Evolutionary conservation across 2,797 vertebrate species (phyloP), one percentile per base, ranked within the genome.

Genomic region (Oophaga sylvatica): DNA sequence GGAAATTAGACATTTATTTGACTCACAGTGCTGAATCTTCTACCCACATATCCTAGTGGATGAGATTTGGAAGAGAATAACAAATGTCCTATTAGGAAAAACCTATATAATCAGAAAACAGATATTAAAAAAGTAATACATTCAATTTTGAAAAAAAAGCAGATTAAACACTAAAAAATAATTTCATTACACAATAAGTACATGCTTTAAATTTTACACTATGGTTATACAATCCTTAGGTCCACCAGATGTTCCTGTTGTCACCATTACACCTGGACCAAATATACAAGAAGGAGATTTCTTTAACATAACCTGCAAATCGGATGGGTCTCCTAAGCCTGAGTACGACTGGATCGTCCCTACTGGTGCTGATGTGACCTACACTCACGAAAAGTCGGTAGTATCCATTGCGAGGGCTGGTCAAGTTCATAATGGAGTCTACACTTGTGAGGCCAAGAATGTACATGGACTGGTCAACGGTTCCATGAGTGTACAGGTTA

Each of bases 321-420:
- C 70, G 2, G 35, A 29, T 45, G 82, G 70, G 5, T n/a, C 31
- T n/a, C 70, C 82, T 0, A 10, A 45, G 15, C 82, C 82, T 1
- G 5, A 41, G 70, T 84, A 84, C 22, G 16, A 26, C 57, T 84
- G 70, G 82, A 76, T n/a, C n/a, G 56, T 84, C 35, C 70, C 82
- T 11, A n/a, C 70, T 17, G 53, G 35, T 60, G 82, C 68, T 62
- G 12, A 8, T 0, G 82, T 75, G 82, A 59, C 70, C 45, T 84
- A 60, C 70, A 75, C 68, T 59, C 29, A 16, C 22, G 35, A 75
- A 26, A 75, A 62, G 0, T 75, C 20, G 0, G 8, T 12, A 35
- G 6, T 84, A 16, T 20, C 5, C 3, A 15, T 59, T 16, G 73
- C 1, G 13, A 84, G 22, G 35, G 70, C 82, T 6, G 20, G 31